Base-by-base conservation (phyloP, 2,888 invertebrate genomes). In the Eretmocerus hayati region DNA sequence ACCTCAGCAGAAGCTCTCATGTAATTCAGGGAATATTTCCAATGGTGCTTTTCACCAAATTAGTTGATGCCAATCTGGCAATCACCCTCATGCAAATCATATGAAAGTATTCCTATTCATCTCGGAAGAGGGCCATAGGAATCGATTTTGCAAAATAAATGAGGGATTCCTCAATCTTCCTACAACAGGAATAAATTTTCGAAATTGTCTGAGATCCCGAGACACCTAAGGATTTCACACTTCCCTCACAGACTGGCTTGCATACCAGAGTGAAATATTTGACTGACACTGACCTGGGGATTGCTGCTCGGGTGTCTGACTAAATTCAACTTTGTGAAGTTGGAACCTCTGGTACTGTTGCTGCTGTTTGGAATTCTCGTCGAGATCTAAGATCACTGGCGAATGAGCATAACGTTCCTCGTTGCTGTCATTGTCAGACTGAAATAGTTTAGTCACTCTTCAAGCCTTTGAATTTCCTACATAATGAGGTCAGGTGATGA, bases 351-450 rank as follows among this genome's bases (percentile, higher is more conserved):
- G 53, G 22, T 50, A 46, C 39, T 56, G 65, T 23, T 66, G 65
- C 26, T 66, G 66, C 38, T 62, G 65, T 43, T 68, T 68, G 11
- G 67, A 64, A 49, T 66, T 69, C 46, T 70, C 69, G 44, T 71
- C 71, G 16, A 71, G 56, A 50, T 71, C 70, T 39, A 71, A 52
- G 32, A 71, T 56, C n/a, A 71, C 61, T 1, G 69, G 70, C 6
- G 69, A 67, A 26, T 58, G 62, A 8, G 52, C 42, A 45, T 63
- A 62, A 19, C 59, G 62, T 15, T 66, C 67, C 16, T 65, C 64
- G 36, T 61, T 64, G 52, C 65, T 67, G 36, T 66, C 69, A 35
- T 67, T 64, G 15, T 66, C 65, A 5, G 66, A 61, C 67, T 69
- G 45, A 8, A 60, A 56, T 37, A n/a, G 30, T 9, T 9, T 30